phyloP scores from a whole-genome alignment of 2,113 vertebrate species.

The Lepus europaeus region DNA sequence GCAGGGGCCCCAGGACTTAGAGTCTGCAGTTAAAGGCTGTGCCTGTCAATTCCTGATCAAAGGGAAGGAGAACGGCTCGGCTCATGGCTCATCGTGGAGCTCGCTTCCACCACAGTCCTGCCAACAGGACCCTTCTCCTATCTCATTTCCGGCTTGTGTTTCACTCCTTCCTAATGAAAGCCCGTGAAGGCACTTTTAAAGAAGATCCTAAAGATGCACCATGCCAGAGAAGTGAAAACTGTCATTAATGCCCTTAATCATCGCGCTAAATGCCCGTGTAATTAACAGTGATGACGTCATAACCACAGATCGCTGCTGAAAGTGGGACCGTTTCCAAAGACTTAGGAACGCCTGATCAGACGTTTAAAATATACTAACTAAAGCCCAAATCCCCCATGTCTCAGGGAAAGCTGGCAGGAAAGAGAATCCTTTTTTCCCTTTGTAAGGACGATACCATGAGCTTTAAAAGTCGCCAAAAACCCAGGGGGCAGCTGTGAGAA shows the following conservation, averaged over 20 bases:
- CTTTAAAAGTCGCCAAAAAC: slow-evolving; percentile 46
- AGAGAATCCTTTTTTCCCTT: slow-evolving; percentile 54
- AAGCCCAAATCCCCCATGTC: slow-evolving; percentile 27
- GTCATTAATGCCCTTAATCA: slow-evolving; percentile 80
- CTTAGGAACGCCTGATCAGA: slow-evolving; percentile 43
- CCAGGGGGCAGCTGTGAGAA: neutral
- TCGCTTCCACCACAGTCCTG: neutral
- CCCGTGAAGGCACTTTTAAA: slow-evolving; percentile 61
- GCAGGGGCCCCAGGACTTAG: too few relatives aligned
- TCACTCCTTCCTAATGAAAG: slow-evolving; percentile 73
- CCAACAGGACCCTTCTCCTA: neutral
- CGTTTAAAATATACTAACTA: slow-evolving; percentile 54
- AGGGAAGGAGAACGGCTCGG: slow-evolving; percentile 7
- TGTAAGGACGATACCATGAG: slow-evolving; percentile 22
- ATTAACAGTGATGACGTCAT: slow-evolving; percentile 68
- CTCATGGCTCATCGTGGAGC: neutral
- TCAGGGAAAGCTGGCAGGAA: slow-evolving; percentile 30
- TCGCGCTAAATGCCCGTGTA: slow-evolving; percentile 60
- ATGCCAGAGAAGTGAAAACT: slow-evolving; percentile 75
- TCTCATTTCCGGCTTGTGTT: slow-evolving; percentile 63
- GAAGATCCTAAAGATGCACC: slow-evolving; percentile 53
- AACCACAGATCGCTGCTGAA: slow-evolving; percentile 45
- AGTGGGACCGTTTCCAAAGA: slow-evolving; percentile 58
- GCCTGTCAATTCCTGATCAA: slow-evolving; percentile 17
- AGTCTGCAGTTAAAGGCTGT: neutral